Conservation (phyloP, 2,888 invertebrate genomes). For the Pristionchus fissidentatus region DNA sequence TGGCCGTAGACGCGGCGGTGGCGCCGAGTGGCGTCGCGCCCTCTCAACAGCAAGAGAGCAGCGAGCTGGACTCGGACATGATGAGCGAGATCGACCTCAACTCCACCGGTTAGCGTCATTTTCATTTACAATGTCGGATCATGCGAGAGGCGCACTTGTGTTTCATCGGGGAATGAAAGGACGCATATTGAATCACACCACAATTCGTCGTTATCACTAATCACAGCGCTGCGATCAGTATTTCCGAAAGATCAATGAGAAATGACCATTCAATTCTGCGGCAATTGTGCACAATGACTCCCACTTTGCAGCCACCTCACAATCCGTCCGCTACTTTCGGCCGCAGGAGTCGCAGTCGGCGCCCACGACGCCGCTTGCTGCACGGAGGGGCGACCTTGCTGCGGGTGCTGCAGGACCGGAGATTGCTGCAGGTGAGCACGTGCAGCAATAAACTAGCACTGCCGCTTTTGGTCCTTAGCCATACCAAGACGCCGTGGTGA, state of each 20-base stretch:
- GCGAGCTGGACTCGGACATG: conserved; percentile 18
- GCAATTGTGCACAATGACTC: not conserved
- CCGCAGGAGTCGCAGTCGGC: conserved; percentile 47
- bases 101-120: conserved; percentile 26
- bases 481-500: no score
- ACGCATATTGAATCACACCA: not conserved
- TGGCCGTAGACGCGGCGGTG: not conserved
- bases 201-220: not conserved
- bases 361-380: conserved; percentile 33
- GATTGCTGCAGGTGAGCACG: not conserved
- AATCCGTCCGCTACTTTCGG: conserved; percentile 1
- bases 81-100: conserved; percentile 35
- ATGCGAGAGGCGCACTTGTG: not conserved
- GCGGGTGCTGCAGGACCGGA: not conserved
- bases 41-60: not conserved
- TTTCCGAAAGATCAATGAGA: not conserved
- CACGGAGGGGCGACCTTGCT: conserved; percentile 5
- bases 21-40: not conserved
- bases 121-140: not conserved
- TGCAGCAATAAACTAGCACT: no score
- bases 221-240: not conserved
- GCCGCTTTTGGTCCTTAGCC: no score
- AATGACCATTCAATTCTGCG: no score
- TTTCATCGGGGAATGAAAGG: not conserved
- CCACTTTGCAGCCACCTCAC: conserved; percentile 20